These are phyloP conservation scores for Dendrolimus punctatus DNA, from an alignment of 1,140 invertebrate species.

Conservation along the genomic window DNA sequence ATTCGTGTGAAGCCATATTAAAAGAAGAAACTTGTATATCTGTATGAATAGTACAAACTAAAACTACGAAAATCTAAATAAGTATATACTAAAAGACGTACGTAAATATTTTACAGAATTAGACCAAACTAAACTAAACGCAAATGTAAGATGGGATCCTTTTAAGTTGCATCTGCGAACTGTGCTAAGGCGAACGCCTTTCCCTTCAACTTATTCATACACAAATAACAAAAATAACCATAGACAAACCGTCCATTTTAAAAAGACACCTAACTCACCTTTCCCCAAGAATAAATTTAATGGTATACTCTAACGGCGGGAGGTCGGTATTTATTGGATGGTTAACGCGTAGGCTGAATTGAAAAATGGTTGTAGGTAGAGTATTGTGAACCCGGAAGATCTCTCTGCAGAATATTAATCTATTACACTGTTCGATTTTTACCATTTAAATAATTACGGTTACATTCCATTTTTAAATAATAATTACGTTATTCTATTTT, in stretches of 20 bases:
- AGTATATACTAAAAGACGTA: too few relatives aligned
- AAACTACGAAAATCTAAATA: too few relatives aligned
- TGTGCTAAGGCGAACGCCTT: conserved; percentile 69
- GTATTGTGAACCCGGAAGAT: conserved; percentile 61
- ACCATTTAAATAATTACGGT: too few relatives aligned
- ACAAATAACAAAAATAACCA: conserved; percentile 69
- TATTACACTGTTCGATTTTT: conserved; percentile 2
- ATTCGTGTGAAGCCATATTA: too few relatives aligned
- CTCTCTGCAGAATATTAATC: conserved; percentile 32
- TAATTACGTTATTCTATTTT: too few relatives aligned
- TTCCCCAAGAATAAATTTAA: conserved; percentile 6
- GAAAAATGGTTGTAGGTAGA: conserved; percentile 59
- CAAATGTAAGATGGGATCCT: conserved; percentile 44
- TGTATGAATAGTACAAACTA: too few relatives aligned
- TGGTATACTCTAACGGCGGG: conserved; percentile 11
- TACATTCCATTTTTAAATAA: too few relatives aligned
- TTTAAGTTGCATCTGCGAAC: conserved; percentile 56
- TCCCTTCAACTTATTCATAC: conserved; percentile 68
- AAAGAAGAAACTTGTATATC: too few relatives aligned
- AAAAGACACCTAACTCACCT: conserved; percentile 20
- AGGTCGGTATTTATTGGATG: conserved; percentile 31
- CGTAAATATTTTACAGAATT: too few relatives aligned
- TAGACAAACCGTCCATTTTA: conserved; percentile 39
- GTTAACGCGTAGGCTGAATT: conserved; percentile 57
- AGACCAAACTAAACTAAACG: not conserved